These are phyloP conservation scores for Taphrorychus bicolor DNA, from an alignment of 2,888 invertebrate genomes.

Conservation along the genomic window DNA sequence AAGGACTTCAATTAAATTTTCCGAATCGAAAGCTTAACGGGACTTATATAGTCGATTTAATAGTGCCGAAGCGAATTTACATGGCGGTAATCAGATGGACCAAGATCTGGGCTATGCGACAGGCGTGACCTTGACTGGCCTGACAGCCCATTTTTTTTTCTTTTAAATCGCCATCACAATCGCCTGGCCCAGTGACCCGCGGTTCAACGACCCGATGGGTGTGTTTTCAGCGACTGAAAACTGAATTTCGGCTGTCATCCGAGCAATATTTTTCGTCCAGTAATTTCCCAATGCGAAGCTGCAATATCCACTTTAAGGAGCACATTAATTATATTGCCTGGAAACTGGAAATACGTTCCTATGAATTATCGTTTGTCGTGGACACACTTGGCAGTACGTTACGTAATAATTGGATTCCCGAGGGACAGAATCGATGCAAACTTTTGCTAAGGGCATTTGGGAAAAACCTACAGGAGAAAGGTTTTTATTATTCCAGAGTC, in stretches of 20 bases:
- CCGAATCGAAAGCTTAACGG: conserved; percentile 13
- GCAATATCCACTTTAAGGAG: background rate
- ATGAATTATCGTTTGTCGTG: conserved; percentile 1
- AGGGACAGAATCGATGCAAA: no score
- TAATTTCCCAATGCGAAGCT: background rate
- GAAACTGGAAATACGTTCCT: background rate
- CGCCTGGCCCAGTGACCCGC: conserved; percentile 29
- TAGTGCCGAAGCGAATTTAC: conserved; percentile 20
- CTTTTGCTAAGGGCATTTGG: no score
- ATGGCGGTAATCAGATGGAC: conserved; percentile 17
- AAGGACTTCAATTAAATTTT: conserved; percentile 1
- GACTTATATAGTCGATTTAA: conserved; percentile 1
- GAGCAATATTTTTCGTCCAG: background rate
- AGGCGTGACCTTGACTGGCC: conserved; percentile 34
- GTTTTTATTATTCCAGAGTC: no score
- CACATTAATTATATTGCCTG: background rate
- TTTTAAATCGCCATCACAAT: conserved; percentile 29
- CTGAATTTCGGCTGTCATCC: no score
- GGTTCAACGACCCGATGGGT: conserved; percentile 24
- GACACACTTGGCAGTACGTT: conserved; percentile 17
- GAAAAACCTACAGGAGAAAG: no score
- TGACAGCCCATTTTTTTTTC: conserved; percentile 37
- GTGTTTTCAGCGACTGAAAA: no score
- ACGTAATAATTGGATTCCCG: conserved; percentile 15
- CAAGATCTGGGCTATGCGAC: conserved; percentile 29